Evolutionary conservation across 1,140 invertebrate genomes (phyloP).

Genomic region (Muscidifurax raptorellus): DNA sequence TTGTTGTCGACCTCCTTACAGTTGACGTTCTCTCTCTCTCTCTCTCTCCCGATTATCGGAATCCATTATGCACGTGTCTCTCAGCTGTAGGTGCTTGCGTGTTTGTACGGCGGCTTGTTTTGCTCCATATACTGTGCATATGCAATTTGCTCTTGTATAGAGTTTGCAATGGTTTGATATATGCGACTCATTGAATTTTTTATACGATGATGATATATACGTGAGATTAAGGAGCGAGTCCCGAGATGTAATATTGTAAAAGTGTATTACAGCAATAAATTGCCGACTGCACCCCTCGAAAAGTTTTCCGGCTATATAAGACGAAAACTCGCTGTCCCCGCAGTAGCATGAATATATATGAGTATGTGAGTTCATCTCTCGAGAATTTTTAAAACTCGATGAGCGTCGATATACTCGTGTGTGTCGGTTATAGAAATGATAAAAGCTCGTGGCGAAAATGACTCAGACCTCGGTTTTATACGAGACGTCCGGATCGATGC

Average conservation of each 20-base stretch:
- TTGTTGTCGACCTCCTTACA: not conserved
- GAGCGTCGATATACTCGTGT: not conserved
- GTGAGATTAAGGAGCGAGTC: not conserved
- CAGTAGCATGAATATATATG: not conserved
- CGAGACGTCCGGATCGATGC: slow-evolving; percentile 16
- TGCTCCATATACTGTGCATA: not conserved
- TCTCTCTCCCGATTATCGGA: slow-evolving; percentile 32
- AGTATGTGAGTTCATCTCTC: slow-evolving; percentile 14
- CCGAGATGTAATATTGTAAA: no score
- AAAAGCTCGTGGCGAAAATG: not conserved
- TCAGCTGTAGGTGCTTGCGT: not conserved
- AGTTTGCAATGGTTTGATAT: not conserved
- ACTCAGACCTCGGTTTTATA: not conserved
- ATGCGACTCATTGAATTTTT: not conserved
- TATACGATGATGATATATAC: not conserved
- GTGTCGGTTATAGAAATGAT: slow-evolving; percentile 30
- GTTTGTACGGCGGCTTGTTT: not conserved
- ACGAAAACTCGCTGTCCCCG: not conserved
- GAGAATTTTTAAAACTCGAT: not conserved
- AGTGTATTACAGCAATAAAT: no score
- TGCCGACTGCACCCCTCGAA: not conserved
- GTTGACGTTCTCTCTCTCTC: slow-evolving; percentile 4
- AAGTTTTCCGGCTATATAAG: slow-evolving; percentile 18
- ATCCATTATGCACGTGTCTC: slow-evolving; percentile 16
- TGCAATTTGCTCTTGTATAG: not conserved